Conservation (phyloP, 2,113 vertebrate species). For the Genyomyrus donnyi region DNA sequence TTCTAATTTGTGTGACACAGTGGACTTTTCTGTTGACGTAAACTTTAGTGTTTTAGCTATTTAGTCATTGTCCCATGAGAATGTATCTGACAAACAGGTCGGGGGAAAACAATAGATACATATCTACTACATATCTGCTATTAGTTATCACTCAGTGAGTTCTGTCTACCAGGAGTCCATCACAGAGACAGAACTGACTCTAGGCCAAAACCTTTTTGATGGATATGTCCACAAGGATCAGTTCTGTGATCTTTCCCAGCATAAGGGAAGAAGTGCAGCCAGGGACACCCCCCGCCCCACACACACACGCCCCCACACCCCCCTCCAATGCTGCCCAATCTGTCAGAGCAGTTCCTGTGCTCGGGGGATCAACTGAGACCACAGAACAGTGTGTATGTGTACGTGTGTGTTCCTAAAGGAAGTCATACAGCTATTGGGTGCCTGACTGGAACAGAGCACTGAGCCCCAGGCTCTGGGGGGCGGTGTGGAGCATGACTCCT, state of each 20-base stretch:
- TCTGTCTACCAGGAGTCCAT: not conserved
- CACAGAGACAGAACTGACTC: not conserved
- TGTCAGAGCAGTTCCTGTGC: not conserved
- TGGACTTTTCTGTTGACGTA: conserved; percentile 4
- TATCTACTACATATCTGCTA: not conserved
- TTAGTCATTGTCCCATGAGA: not conserved
- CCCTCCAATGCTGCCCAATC: not conserved
- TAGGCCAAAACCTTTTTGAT: not conserved
- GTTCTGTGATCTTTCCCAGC: not conserved
- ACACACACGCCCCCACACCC: not conserved
- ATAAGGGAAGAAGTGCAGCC: not conserved
- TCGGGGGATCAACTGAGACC: not conserved
- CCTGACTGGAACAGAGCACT: not conserved
- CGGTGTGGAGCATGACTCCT: not conserved
- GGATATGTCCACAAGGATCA: not conserved
- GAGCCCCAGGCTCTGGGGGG: not conserved
- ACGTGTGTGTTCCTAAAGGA: not conserved
- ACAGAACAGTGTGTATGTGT: not conserved
- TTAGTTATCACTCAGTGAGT: not conserved
- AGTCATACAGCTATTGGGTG: not conserved
- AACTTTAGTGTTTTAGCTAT: not conserved
- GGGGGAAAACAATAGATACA: not conserved
- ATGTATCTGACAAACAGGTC: not conserved
- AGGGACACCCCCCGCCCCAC: not conserved
- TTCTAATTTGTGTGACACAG: conserved; percentile 13